Conservation (phyloP, 2,797 vertebrate species). For the Enteromius argenteus region DNA sequence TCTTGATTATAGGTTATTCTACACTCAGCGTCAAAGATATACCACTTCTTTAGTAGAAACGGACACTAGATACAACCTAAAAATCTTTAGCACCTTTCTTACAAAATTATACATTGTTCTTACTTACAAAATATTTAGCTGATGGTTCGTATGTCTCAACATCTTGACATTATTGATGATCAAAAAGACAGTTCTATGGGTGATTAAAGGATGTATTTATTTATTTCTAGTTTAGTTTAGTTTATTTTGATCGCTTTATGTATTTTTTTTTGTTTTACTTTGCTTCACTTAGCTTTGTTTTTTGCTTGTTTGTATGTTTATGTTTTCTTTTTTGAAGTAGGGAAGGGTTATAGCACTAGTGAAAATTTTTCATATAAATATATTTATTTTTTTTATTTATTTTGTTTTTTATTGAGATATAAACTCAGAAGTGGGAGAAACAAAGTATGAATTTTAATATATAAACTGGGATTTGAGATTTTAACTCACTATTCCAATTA, state of each 20-base stretch:
- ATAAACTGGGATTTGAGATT: no score
- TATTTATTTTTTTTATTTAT: no score
- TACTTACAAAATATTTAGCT: not conserved
- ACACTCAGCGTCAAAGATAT: not conserved
- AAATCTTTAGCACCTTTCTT: not conserved
- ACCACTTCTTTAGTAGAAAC: not conserved
- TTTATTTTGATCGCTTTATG: not conserved
- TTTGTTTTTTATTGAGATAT: no score
- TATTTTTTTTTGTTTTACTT: not conserved
- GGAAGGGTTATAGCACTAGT: no score
- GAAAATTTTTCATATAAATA: no score
- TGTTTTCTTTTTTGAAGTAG: no score
- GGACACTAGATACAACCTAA: not conserved
- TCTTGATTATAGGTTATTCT: constrained; percentile 11
- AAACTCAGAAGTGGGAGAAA: no score
- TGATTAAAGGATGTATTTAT: not conserved
- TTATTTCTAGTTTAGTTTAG: not conserved
- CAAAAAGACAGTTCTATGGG: not conserved
- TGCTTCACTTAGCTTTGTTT: not conserved
- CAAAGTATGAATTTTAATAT: no score
- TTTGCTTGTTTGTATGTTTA: no score
- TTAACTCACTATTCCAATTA: no score
- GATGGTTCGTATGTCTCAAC: not conserved
- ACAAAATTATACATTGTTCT: no score
- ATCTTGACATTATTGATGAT: not conserved